Evolutionary conservation across 2,888 invertebrate species (phyloP), one percentile per base, ranked within the genome.

Genomic region (Brachynemurus nebulosus): DNA sequence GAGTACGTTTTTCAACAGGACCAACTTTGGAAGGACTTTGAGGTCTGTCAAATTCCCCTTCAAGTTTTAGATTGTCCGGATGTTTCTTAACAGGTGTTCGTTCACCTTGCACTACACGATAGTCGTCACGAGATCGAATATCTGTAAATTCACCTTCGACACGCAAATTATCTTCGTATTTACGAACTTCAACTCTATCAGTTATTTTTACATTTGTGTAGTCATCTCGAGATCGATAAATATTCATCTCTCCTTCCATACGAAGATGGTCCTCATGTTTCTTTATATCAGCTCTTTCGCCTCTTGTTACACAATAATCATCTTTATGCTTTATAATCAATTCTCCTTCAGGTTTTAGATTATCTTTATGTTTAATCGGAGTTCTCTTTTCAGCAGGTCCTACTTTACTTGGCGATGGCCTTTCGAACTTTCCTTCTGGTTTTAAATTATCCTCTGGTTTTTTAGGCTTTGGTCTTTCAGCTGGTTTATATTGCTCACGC

Each of bases 361-460:
- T 74, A 53, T 76, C 75, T 44, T 65, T 63, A 36, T 55, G 64
- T 47, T 55, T 57, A 7, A 63, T 63, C 0, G 61, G 58, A 1
- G 54, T 56, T 11, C 63, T 55, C 45, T 64, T 52, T 46, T 65
- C 64, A 1, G 55, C 60, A 2, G 64, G 62, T 21, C 50, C 46
- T 40, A 51, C 52, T 35, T 50, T 47, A 2, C 51, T 44, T 42
- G 44, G 51, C 52, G 44, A 55, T 36, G 58, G 53, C 45, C 52
- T 44, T 53, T 62, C 53, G 45, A 50, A 52, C 14, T 49, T 49
- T n/a, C 61, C 60, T 49, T 62, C 64, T 3, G 64, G 64, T 18
- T 52, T 57, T 2, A 80, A 60, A 59, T 80, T 80, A 53, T 82
- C 80, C 50, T 70, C 68, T 23, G 77, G 80, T 55, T 65, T 69